These are phyloP conservation scores for Galerucella nymphaeae DNA, from an alignment of 2,888 invertebrate genomes.

Conservation along the genomic window DNA sequence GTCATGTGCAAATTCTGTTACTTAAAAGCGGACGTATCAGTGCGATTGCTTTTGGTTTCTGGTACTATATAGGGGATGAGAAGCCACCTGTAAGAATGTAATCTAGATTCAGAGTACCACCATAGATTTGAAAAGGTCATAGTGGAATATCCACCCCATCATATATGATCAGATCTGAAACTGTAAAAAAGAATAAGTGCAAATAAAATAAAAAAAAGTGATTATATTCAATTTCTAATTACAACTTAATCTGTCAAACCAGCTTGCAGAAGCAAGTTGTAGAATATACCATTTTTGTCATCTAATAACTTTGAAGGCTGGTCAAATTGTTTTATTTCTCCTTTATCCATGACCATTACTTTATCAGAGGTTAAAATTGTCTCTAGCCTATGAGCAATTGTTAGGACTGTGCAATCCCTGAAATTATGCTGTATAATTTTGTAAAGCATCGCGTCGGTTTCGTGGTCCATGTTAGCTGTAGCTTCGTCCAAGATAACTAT, in stretches of 20 bases:
- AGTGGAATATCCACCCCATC: too few relatives aligned
- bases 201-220: too few relatives aligned
- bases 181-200: too few relatives aligned
- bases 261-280: slow-evolving; percentile 73
- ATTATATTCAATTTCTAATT: not conserved
- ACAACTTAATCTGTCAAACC: slow-evolving; percentile 66
- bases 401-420: slow-evolving; percentile 67
- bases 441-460: slow-evolving; percentile 67
- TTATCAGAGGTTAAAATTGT: slow-evolving; percentile 68
- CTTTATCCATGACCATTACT: slow-evolving; percentile 68
- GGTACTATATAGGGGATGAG: too few relatives aligned
- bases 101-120: too few relatives aligned
- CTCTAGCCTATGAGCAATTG: slow-evolving; percentile 62
- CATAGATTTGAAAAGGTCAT: too few relatives aligned
- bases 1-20: too few relatives aligned
- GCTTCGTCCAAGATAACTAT: slow-evolving; percentile 69
- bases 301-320: slow-evolving; percentile 65
- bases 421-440: slow-evolving; percentile 68
- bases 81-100: too few relatives aligned
- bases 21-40: too few relatives aligned
- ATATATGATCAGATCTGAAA: too few relatives aligned
- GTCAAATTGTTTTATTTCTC: slow-evolving; percentile 58
- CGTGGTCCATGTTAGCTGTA: slow-evolving; percentile 68
- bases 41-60: too few relatives aligned
- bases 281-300: slow-evolving; percentile 71